These are phyloP conservation scores for Cataglyphis albicans DNA, from an alignment of 2,888 invertebrate genomes.

Conservation along the genomic window DNA sequence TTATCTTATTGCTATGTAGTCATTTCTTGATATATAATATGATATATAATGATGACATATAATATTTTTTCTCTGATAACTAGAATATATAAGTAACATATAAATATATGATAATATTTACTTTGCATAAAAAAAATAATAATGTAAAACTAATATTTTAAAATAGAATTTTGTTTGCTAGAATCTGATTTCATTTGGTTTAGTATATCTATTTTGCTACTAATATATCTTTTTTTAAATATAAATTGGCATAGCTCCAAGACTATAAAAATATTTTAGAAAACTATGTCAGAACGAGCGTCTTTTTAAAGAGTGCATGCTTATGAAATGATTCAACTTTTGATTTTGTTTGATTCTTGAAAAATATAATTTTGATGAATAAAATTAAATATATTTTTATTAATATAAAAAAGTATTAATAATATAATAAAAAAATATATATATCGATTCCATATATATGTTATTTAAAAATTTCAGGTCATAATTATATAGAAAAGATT, in stretches of 20 bases:
- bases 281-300: neutral
- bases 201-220: neutral
- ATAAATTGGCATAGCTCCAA: constrained; percentile 1
- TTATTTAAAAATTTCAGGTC: neutral
- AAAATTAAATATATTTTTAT: neutral
- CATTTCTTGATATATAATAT: neutral
- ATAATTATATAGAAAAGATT: neutral
- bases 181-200: neutral
- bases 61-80: neutral
- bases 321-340: neutral
- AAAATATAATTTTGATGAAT: neutral
- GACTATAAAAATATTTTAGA: neutral
- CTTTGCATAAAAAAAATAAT: neutral
- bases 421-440: neutral
- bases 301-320: constrained; percentile 5
- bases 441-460: neutral
- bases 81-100: neutral
- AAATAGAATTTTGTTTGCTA: neutral
- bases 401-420: neutral
- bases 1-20: neutral
- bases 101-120: neutral
- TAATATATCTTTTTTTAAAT: constrained; percentile 15
- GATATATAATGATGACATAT: too few species aligned
- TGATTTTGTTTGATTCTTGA: neutral
- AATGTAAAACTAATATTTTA: neutral